A percentile compares a stretch with the other conserved stretches of the same genome.
Conservation (phyloP, 2,888 invertebrate genomes). For the Aphelenchoides bicaudatus region DNA sequence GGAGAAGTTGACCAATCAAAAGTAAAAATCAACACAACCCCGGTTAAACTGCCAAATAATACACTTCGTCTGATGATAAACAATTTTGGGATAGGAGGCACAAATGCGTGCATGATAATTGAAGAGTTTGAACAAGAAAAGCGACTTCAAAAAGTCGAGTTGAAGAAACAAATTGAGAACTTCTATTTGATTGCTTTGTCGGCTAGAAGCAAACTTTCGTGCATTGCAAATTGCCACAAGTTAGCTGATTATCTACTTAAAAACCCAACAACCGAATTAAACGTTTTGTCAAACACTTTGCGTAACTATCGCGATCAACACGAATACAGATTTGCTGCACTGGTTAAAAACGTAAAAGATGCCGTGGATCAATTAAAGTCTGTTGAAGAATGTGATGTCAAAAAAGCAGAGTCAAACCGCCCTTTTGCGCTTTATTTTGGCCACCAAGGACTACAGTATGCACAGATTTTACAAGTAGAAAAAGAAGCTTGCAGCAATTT, state of each 20-base stretch:
- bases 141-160: background rate
- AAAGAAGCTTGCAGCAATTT: too few relatives aligned
- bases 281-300: constrained; percentile 31
- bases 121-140: constrained; percentile 18
- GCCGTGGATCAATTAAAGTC: constrained; percentile 22
- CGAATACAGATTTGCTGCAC: constrained; percentile 29
- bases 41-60: background rate
- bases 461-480: constrained; percentile 33
- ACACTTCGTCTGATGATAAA: constrained; percentile 34
- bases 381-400: background rate
- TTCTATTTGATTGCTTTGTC: constrained; percentile 36
- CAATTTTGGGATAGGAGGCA: constrained; percentile 57
- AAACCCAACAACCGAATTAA: constrained; percentile 12
- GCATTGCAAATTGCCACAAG: constrained; percentile 9
- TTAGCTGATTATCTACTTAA: constrained; percentile 19
- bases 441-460: constrained; percentile 52
- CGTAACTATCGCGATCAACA: constrained; percentile 30
- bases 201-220: constrained; percentile 26
- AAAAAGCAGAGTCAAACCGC: constrained; percentile 2
- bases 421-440: constrained; percentile 47
- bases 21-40: constrained; percentile 15
- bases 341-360: constrained; percentile 20
- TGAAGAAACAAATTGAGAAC: background rate
- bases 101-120: constrained; percentile 39
- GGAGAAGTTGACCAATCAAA: constrained; percentile 20